Evolutionary conservation across 2,113 vertebrate genomes (phyloP).

Genomic region (Puffinus mauretanicus): DNA sequence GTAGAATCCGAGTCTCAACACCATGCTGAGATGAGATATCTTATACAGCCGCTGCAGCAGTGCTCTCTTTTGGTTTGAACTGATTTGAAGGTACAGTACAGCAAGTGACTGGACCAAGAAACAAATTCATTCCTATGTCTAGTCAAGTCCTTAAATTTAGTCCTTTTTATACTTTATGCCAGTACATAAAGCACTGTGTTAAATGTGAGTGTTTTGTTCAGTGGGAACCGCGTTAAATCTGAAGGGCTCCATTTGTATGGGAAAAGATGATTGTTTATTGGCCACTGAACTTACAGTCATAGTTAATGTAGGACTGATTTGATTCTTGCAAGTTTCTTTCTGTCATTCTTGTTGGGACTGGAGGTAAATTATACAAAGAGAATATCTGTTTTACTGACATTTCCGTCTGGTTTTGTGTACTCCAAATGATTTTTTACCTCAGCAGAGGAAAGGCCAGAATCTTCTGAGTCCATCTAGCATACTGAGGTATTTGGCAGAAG

Average conservation of each 20-base stretch:
- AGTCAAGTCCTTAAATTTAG: neutral
- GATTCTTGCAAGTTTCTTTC: neutral
- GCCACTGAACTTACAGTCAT: neutral
- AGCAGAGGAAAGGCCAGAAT: neutral
- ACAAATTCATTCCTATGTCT: neutral
- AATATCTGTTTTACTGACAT: neutral
- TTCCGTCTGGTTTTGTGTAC: neutral
- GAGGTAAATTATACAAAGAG: neutral
- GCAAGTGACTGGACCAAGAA: neutral
- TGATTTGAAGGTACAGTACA: neutral
- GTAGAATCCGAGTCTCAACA: neutral
- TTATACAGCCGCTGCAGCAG: neutral
- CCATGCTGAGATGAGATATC: neutral
- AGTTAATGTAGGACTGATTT: neutral
- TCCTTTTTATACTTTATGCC: neutral
- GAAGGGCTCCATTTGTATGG: neutral
- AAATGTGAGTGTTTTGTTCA: neutral
- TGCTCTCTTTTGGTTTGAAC: neutral
- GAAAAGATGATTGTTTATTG: neutral
- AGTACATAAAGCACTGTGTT: neutral
- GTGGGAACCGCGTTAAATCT: neutral
- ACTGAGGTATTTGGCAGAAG: neutral
- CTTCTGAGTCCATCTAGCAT: neutral
- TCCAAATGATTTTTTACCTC: neutral
- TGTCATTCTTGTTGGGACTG: neutral